These are phyloP conservation scores for Nymphalis c-album DNA, from an alignment of 2,888 invertebrate genomes.

Conservation along the genomic window DNA sequence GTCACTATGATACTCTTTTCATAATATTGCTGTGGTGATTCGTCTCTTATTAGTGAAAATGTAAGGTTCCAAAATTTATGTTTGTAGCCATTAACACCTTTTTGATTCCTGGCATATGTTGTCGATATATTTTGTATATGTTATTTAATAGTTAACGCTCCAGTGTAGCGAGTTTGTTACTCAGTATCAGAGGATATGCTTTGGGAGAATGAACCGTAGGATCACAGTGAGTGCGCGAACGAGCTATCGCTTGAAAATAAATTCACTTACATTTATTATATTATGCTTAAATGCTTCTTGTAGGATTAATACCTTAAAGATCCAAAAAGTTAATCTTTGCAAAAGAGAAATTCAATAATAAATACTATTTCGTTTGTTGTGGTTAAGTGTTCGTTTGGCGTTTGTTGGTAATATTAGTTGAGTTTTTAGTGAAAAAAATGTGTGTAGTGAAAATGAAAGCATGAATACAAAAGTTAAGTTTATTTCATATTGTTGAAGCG, in stretches of 20 bases:
- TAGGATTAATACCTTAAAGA: conserved; percentile 14
- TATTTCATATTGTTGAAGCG: background rate
- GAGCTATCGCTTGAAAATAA: conserved; percentile 24
- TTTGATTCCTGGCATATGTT: conserved; percentile 21
- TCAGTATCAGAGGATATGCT: conserved; percentile 14
- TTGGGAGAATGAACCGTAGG: conserved; percentile 15
- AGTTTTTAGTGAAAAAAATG: conserved; percentile 4
- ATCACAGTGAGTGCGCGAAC: conserved; percentile 12
- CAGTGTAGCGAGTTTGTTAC: conserved; percentile 5
- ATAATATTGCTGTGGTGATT: conserved; percentile 34
- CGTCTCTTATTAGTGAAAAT: conserved; percentile 25
- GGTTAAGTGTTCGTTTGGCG: conserved; percentile 13
- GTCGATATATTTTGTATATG: conserved; percentile 22
- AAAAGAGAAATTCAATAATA: background rate
- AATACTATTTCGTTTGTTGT: conserved; percentile 6
- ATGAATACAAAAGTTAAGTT: conserved; percentile 6
- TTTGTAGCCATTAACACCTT: conserved; percentile 18
- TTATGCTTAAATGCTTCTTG: conserved; percentile 19
- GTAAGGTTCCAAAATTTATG: conserved; percentile 10
- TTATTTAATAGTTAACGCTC: conserved; percentile 16
- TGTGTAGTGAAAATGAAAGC: conserved; percentile 9
- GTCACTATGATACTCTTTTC: conserved; percentile 31
- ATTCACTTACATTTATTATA: conserved; percentile 10
- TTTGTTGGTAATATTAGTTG: conserved; percentile 7
- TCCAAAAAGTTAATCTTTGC: conserved; percentile 5